A percentile compares a stretch with the other conserved stretches of the same genome.
Evolutionary conservation across 1,140 invertebrate genomes (phyloP).

Genomic region (Cepaea nemoralis): DNA sequence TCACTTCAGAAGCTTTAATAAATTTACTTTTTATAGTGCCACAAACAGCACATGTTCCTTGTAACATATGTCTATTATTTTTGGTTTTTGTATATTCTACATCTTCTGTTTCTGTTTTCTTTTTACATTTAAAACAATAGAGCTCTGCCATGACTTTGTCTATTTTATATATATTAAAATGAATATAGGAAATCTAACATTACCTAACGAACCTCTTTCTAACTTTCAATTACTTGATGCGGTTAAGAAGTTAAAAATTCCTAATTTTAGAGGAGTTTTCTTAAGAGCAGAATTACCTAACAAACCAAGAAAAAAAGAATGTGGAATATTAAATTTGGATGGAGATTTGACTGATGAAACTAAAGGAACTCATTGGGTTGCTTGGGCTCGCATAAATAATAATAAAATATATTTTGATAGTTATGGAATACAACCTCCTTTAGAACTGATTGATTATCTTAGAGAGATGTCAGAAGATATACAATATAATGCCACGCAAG

Average conservation of each 20-base stretch:
- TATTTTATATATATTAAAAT: not conserved
- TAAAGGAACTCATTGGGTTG: conserved; percentile 1
- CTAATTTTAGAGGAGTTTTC: conserved; percentile 5
- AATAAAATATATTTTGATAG: not conserved
- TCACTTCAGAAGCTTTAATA: not conserved
- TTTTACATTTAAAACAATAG: not conserved
- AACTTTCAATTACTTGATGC: not conserved
- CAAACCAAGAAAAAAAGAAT: not conserved
- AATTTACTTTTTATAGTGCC: not conserved
- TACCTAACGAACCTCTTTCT: not conserved
- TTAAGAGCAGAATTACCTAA: not conserved
- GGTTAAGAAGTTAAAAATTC: not conserved
- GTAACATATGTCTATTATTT: conserved; percentile 4
- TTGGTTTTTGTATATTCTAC: not conserved
- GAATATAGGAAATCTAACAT: not conserved
- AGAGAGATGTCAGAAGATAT: not conserved
- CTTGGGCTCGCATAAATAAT: not conserved
- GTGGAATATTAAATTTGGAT: conserved; percentile 4
- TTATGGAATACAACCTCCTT: conserved; percentile 6
- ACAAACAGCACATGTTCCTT: not conserved
- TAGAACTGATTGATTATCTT: conserved; percentile 6
- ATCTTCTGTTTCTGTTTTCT: not conserved
- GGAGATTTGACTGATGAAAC: not conserved
- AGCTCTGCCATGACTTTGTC: not conserved
- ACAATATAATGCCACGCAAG: not conserved